Conservation (phyloP, 2,113 vertebrate species). For the Campylomormyrus numenius region DNA sequence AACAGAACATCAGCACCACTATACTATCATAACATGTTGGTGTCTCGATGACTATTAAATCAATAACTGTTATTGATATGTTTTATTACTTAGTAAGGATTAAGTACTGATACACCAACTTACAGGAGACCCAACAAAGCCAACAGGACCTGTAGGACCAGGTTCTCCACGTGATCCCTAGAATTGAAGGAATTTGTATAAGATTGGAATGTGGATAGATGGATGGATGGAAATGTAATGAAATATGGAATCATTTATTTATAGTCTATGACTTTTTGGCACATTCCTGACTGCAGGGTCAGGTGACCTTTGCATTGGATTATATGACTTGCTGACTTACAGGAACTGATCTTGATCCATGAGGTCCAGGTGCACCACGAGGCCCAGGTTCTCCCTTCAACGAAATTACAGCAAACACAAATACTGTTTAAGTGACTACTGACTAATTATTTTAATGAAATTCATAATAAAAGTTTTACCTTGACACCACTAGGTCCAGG, state of each 20-base stretch:
- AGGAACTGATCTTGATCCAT: constrained; percentile 83
- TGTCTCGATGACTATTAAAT: neutral
- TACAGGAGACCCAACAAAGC: constrained; percentile 89
- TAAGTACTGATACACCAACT: constrained; percentile 29
- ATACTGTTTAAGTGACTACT: neutral
- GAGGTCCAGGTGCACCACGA: constrained; percentile 81
- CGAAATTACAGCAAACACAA: constrained; percentile 20
- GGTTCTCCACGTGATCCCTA: constrained; percentile 93
- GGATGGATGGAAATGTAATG: neutral
- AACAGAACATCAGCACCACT: neutral
- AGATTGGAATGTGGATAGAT: neutral
- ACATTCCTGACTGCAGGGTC: neutral
- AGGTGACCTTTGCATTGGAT: neutral
- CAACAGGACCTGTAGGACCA: constrained; percentile 86
- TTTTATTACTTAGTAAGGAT: neutral
- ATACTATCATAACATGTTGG: neutral
- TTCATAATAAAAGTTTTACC: constrained; percentile 50
- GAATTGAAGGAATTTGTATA: constrained; percentile 12
- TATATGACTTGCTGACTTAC: constrained; percentile 61
- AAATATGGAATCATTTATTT: neutral
- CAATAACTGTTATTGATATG: neutral
- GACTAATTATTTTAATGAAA: neutral
- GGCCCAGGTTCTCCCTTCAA: constrained; percentile 91
- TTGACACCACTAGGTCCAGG: constrained; percentile 91
- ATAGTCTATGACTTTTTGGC: neutral